Base-by-base conservation (phyloP, 2,797 vertebrate species). In the Luscinia megarhynchos region DNA sequence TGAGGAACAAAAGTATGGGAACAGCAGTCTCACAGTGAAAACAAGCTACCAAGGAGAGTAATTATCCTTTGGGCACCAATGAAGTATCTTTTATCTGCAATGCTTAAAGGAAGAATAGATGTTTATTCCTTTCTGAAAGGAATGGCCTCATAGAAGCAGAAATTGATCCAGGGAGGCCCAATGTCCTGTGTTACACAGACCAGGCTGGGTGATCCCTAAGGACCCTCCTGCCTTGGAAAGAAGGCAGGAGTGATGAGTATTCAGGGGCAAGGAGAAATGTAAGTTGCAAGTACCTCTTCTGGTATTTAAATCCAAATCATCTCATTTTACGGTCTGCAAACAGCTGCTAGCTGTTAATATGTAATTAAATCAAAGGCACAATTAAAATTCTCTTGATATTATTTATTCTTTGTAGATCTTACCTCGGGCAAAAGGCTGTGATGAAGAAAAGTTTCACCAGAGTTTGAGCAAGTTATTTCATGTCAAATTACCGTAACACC, bases 291-390 rank as follows among this genome's bases (percentile, higher is more conserved):
- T 62, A 59, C 8, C 15, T 73, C 66, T 89, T 58, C n/a, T 63
- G 63, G 40, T 70, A 76, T 77, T 94, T 78, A 84, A 89, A 94
- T 69, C 29, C 32, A 72, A 78, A 72, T 32, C 1, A 46, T 36
- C 66, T 84, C 74, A 92, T 36, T 6, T 76, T 67, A 51, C 11
- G 15, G 40, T 63, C 34, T 82, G 41, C 7, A 17, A 87, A 76
- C 84, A 92, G 81, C 59, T 84, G 70, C 67, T 89, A 54, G 54
- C 40, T 89, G 76, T 59, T 93, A 76, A 84, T 51, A 22, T 48
- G 36, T 40, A 79, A 87, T 84, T 94, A 84, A 82, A 90, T 89
- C 57, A 79, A 92, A 94, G 54, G 4, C 73, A 84, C 36, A 84
- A 67, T 73, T 62, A 63, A 85, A 84, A 85, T 61, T 41, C 21